phyloP scores from a whole-genome alignment of 2,797 vertebrate genomes.

The Pygocentrus nattereri region DNA sequence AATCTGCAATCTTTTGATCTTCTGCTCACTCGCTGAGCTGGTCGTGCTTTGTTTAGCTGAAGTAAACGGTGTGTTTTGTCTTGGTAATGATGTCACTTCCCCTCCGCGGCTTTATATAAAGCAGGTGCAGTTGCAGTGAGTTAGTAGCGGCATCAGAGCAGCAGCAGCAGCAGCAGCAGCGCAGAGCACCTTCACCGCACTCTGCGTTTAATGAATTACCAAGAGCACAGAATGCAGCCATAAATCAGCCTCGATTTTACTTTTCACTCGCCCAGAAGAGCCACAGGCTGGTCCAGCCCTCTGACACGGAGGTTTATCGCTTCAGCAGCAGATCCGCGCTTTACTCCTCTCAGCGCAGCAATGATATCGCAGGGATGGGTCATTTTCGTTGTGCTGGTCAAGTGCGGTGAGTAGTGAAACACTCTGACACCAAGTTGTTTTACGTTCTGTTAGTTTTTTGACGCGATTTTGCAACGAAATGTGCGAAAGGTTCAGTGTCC shows the following conservation, averaged over 20 bases:
- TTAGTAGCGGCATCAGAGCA: conserved; percentile 41
- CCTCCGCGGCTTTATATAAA: conserved; percentile 60
- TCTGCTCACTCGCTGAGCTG: too few relatives aligned
- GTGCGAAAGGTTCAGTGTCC: conserved; percentile 3
- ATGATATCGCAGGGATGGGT: conserved; percentile 76
- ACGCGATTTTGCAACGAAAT: neutral
- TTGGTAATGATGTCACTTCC: conserved; percentile 78
- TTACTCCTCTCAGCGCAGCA: conserved; percentile 53
- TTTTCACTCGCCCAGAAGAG: neutral
- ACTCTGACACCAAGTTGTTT: neutral
- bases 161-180: conserved; percentile 6
- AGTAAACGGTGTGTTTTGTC: conserved; percentile 7
- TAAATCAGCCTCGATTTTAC: conserved; percentile 48
- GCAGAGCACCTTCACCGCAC: conserved; percentile 12
- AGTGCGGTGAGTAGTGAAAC: conserved; percentile 73
- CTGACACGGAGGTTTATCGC: conserved; percentile 56
- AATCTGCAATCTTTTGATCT: too few relatives aligned
- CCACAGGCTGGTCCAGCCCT: conserved; percentile 25
- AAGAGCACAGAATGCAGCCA: conserved; percentile 67
- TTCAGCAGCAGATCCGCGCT: conserved; percentile 57
- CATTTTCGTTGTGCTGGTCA: conserved; percentile 66
- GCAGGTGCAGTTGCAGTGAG: conserved; percentile 50
- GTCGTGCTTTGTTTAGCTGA: neutral
- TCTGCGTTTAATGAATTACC: conserved; percentile 70
- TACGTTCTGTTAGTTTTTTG: neutral